A percentile compares a stretch with the other conserved stretches of the same genome.
phyloP scores from a whole-genome alignment of 1,140 invertebrate species.

The Archivesica marissinica region DNA sequence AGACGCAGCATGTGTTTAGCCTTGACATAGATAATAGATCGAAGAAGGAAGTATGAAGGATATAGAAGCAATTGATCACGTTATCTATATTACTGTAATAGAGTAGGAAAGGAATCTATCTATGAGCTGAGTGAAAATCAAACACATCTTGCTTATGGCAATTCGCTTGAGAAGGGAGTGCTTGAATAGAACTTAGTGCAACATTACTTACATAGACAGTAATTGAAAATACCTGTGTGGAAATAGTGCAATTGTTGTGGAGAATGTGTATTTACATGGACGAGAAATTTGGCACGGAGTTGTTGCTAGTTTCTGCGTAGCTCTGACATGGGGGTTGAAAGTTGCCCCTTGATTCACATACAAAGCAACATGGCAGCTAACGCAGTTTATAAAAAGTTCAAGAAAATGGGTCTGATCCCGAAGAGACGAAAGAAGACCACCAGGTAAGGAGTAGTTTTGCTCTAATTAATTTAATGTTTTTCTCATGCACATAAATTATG shows the following conservation, averaged over 20 bases:
- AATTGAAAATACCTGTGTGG: constrained; percentile 12
- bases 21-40: too few relatives aligned
- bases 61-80: too few relatives aligned
- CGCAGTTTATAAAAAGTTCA: constrained; percentile 61
- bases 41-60: too few relatives aligned
- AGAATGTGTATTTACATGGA: constrained; percentile 51
- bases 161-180: not conserved
- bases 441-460: constrained; percentile 28
- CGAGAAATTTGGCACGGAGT: constrained; percentile 40
- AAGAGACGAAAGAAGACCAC: constrained; percentile 47
- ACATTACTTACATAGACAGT: too few relatives aligned
- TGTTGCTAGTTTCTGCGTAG: constrained; percentile 20
- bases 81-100: too few relatives aligned
- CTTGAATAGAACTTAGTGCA: not conserved
- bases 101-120: too few relatives aligned
- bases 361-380: constrained; percentile 56
- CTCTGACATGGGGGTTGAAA: constrained; percentile 58
- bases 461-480: not conserved
- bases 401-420: constrained; percentile 61
- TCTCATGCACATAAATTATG: too few relatives aligned
- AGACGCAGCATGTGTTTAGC: too few relatives aligned
- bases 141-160: not conserved
- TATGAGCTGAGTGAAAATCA: too few relatives aligned
- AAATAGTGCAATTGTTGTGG: constrained; percentile 54
- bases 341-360: constrained; percentile 29